Percentiles rank a stretch among this genome's conserved stretches.
phyloP scores from a whole-genome alignment of 2,113 vertebrate genomes.

The Brachyistius frenatus region DNA sequence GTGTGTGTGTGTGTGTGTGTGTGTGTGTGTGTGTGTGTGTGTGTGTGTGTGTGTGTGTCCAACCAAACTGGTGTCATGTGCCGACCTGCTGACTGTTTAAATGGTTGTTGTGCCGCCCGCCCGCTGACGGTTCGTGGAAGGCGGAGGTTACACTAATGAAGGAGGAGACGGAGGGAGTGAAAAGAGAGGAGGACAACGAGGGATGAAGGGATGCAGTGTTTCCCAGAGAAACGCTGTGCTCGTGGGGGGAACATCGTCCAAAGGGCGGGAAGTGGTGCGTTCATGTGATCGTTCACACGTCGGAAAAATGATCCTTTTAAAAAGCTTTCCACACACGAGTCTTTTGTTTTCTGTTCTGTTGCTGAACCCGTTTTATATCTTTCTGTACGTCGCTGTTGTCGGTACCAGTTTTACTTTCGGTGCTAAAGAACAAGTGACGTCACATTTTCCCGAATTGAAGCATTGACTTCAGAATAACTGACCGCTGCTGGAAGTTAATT shows the following conservation, averaged over 20 bases:
- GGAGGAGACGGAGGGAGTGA: background rate
- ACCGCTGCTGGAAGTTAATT: no score
- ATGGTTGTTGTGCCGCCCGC: slow-evolving; percentile 32
- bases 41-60: background rate
- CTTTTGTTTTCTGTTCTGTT: no score
- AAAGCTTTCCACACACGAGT: no score
- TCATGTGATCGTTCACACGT: background rate
- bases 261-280: slow-evolving; percentile 24
- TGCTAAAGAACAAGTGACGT: no score
- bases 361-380: no score
- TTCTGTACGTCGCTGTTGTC: no score
- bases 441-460: no score
- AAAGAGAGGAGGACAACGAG: slow-evolving; percentile 3
- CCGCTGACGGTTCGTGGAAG: slow-evolving; percentile 29
- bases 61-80: slow-evolving; percentile 54
- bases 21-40: background rate
- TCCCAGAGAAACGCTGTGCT: slow-evolving; percentile 29
- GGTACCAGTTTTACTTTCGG: no score
- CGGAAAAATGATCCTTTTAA: no score
- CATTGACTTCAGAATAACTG: no score
- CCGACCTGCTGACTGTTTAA: slow-evolving; percentile 61
- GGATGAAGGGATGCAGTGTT: slow-evolving; percentile 59
- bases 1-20: background rate
- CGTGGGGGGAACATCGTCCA: slow-evolving; percentile 28
- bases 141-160: background rate